These are phyloP conservation scores for Hystrix brachyura DNA, from an alignment of 2,113 vertebrate genomes.

Conservation along the genomic window DNA sequence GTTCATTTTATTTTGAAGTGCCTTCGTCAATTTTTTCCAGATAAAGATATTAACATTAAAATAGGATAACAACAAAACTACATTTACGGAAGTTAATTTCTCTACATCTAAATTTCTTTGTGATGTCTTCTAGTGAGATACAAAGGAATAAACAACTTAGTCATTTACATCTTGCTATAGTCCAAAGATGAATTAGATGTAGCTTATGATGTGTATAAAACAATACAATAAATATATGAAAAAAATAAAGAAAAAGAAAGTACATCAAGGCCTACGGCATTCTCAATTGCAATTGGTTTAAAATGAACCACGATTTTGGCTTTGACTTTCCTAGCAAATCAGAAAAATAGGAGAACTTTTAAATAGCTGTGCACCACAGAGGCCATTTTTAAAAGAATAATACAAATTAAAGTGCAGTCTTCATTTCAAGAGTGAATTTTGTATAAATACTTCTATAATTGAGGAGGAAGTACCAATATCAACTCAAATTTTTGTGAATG, in stretches of 20 bases:
- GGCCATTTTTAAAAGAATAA: background rate
- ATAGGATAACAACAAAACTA: background rate
- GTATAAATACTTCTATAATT: background rate
- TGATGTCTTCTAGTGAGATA: background rate
- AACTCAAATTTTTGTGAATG: background rate
- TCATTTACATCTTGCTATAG: slow-evolving; percentile 23
- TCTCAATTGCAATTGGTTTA: slow-evolving; percentile 37
- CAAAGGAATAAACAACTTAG: background rate
- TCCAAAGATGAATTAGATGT: background rate
- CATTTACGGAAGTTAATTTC: background rate
- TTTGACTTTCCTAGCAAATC: background rate
- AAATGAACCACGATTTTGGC: background rate
- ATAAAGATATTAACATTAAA: slow-evolving; percentile 25
- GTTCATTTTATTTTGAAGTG: background rate
- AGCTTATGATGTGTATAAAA: background rate
- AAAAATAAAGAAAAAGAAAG: slow-evolving; percentile 39
- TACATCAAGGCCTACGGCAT: background rate
- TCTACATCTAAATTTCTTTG: slow-evolving; percentile 12
- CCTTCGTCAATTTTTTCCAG: background rate
- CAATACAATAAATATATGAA: background rate
- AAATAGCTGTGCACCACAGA: background rate
- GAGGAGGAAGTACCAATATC: background rate
- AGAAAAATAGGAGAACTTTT: background rate
- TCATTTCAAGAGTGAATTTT: background rate
- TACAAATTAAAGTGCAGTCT: background rate